Evolutionary conservation across 2,797 vertebrate species (phyloP), one percentile per base, ranked within the genome.

Genomic region (Streptopelia turtur): DNA sequence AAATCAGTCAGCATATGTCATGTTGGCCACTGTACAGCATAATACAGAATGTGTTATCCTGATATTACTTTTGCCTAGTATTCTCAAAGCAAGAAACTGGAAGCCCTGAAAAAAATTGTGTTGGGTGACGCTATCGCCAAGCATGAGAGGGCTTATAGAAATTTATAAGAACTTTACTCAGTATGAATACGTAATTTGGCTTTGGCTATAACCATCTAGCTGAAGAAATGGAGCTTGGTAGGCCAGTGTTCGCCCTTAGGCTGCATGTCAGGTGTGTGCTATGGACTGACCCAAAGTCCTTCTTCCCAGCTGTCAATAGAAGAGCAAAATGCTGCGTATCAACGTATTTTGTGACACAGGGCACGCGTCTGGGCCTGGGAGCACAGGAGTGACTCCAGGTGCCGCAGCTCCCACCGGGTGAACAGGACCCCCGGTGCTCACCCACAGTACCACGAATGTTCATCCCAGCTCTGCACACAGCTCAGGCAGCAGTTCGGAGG

Each of bases 401-500:
- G 6, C 12, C 5, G 10, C 47, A 50, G 57, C 21, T 53, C 6
- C 55, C 27, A 6, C 15, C 8, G 9, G 3, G 30, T 16, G 39
- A 47, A 49, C 13, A 12, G 1, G 18, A 41, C 81, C 18, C 27
- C 23, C 52, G 9, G 45, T 3, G 5, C 33, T 59, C 49, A 11
- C 56, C 43, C 30, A 15, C 11, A 30, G 45, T 2, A 2, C 13
- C 13, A 18, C 21, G 11, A 43, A 23, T 7, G 30, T 16, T 55
- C 4, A 2, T 35, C 35, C 13, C 2, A 3, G 14, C 31, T 23
- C 25, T 2, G 2, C 28, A 30, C 5, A 2, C 18, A 4, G 9
- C 18, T 50, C 37, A 76, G 45, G 28, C 13, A 30, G 27, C 14
- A 47, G 22, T 33, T 80, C 43, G 43, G 22, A 39, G 47, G 16